Evolutionary conservation across 2,888 invertebrate genomes (phyloP).

Genomic region (Limnephilus auricula): DNA sequence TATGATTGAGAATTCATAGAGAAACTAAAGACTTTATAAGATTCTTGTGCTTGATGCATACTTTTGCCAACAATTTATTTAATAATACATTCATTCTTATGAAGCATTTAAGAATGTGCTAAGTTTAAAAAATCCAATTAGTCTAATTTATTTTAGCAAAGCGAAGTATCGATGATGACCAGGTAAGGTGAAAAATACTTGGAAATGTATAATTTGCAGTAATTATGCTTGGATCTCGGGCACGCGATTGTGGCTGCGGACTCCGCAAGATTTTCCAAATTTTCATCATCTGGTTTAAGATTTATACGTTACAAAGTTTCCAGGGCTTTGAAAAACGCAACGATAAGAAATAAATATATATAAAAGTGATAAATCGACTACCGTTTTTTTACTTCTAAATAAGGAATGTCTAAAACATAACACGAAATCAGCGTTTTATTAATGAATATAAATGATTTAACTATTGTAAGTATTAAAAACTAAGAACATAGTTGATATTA

Average conservation of each 20-base stretch:
- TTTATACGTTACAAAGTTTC: background rate
- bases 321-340: background rate
- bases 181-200: slow-evolving; percentile 20
- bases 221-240: slow-evolving; percentile 12
- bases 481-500: background rate
- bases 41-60: background rate
- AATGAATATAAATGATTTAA: background rate
- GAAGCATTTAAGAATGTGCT: background rate
- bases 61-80: background rate
- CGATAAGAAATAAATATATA: no score
- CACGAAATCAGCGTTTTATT: background rate
- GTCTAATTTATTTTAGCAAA: background rate
- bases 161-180: slow-evolving; percentile 12
- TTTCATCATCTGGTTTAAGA: slow-evolving; percentile 9
- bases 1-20: background rate
- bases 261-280: background rate
- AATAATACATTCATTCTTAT: background rate
- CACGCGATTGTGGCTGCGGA: slow-evolving; percentile 20
- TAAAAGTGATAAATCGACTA: background rate
- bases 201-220: slow-evolving; percentile 22
- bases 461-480: background rate
- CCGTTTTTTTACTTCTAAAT: background rate
- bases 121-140: slow-evolving; percentile 21
- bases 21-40: background rate
- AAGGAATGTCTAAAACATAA: background rate